phyloP scores from a whole-genome alignment of 2,113 vertebrate species.

The Indicator maculatus region DNA sequence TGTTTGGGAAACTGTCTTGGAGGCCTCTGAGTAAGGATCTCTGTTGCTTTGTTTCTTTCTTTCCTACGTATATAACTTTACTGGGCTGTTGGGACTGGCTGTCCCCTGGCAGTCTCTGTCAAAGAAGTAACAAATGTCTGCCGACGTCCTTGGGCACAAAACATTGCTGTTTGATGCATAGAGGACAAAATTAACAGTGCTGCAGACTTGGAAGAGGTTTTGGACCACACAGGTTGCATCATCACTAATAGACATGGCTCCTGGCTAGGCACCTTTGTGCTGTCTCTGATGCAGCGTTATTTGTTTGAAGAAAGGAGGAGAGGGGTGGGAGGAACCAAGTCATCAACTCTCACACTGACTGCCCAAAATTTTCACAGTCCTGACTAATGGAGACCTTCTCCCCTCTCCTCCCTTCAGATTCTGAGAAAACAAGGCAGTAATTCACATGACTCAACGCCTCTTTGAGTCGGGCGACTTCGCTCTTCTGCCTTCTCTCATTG shows the following conservation, averaged over 20 bases:
- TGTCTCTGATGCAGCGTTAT: not conserved
- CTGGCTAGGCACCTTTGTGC: not conserved
- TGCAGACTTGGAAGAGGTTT: not conserved
- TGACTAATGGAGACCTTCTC: not conserved
- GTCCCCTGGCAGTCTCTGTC: not conserved
- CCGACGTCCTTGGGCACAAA: not conserved
- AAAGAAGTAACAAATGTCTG: not conserved
- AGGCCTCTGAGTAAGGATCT: not conserved
- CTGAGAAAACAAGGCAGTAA: not conserved
- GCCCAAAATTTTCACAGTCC: not conserved
- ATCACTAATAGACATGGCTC: not conserved
- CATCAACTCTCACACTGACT: not conserved
- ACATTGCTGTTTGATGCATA: not conserved
- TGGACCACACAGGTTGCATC: not conserved
- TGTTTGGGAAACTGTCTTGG: not conserved
- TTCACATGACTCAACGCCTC: not conserved
- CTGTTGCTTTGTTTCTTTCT: not conserved
- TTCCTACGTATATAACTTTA: accelerated
- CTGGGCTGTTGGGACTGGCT: not conserved
- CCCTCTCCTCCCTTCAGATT: not conserved
- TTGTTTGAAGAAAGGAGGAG: not conserved
- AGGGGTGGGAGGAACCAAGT: not conserved
- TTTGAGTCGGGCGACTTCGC: not conserved
- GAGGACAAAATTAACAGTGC: not conserved
- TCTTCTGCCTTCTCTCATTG: not conserved